These are phyloP conservation scores for Drosophila nannoptera DNA, from an alignment of 1,140 invertebrate species.

Conservation along the genomic window DNA sequence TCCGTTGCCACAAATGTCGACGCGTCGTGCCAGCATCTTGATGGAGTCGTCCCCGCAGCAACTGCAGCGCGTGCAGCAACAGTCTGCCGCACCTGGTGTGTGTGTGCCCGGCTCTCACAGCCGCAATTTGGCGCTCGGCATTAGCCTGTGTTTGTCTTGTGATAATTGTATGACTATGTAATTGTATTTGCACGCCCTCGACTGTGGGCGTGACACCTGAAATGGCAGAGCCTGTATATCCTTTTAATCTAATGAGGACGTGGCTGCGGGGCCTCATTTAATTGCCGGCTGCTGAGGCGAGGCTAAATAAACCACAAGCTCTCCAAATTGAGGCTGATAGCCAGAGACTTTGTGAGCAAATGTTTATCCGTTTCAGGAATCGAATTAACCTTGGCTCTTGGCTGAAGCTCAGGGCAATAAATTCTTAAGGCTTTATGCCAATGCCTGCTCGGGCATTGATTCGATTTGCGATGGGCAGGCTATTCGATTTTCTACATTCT, in stretches of 20 bases:
- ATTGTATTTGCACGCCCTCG: conserved; percentile 62
- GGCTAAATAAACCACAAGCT: conserved; percentile 32
- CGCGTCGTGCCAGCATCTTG: conserved; percentile 41
- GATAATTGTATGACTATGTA: conserved; percentile 75
- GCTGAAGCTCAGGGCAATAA: background rate
- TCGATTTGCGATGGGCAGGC: background rate
- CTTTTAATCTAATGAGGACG: conserved; percentile 62
- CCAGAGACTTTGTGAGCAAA: conserved; percentile 18
- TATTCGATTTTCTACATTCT: background rate
- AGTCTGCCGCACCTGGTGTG: conserved; percentile 6
- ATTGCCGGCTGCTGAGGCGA: conserved; percentile 39
- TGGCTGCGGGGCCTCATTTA: conserved; percentile 33
- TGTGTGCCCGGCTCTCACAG: conserved; percentile 59
- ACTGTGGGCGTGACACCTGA: conserved; percentile 15
- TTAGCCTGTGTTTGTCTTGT: conserved; percentile 69
- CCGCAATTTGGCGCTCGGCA: conserved; percentile 71
- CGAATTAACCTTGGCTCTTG: background rate
- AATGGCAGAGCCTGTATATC: conserved; percentile 37
- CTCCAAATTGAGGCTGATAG: conserved; percentile 19
- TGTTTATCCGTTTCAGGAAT: background rate
- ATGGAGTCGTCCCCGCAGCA: conserved; percentile 44
- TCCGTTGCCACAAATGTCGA: conserved; percentile 76
- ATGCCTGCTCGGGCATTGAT: background rate
- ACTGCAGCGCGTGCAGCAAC: conserved; percentile 22
- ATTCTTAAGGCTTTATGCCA: conserved; percentile 5